Conservation (phyloP, 2,113 vertebrate species). For the Colistium nudipinnis region DNA sequence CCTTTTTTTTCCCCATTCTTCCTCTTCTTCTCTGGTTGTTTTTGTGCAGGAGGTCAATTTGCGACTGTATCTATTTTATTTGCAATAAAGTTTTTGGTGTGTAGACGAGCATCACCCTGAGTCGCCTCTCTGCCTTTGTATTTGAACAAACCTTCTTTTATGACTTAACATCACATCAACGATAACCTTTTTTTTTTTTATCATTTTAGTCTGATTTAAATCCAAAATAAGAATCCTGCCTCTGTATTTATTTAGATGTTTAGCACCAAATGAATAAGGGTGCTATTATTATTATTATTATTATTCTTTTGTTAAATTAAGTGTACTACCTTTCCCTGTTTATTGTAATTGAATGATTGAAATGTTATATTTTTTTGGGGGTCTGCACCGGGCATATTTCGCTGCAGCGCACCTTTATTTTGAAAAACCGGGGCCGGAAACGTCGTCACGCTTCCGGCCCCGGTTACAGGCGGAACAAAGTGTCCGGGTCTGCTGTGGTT, state of each 20-base stretch:
- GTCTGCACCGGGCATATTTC: too few species aligned
- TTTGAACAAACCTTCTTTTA: background rate
- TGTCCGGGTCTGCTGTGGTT: background rate
- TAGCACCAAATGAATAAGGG: too few species aligned
- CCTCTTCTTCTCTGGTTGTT: constrained; percentile 48
- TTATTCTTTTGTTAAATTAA: background rate
- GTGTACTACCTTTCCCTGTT: too few species aligned
- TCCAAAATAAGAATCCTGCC: too few species aligned
- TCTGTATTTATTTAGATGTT: too few species aligned
- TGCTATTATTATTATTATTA: background rate
- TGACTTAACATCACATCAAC: too few species aligned
- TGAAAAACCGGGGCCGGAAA: constrained; percentile 5
- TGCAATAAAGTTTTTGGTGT: constrained; percentile 78
- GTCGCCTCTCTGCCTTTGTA: background rate
- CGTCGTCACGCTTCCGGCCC: background rate
- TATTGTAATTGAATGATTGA: background rate
- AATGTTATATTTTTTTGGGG: background rate
- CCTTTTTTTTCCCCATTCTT: constrained; percentile 4
- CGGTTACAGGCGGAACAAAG: background rate
- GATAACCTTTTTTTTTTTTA: too few species aligned
- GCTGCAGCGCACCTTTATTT: background rate
- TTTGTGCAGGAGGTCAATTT: constrained; percentile 51
- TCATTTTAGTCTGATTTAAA: too few species aligned
- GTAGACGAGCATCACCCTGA: constrained; percentile 56
- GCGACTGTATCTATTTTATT: constrained; percentile 58